Evolutionary conservation across 2,888 invertebrate genomes (phyloP), one percentile per base, ranked within the genome.

Genomic region (Trachelus tabidus): DNA sequence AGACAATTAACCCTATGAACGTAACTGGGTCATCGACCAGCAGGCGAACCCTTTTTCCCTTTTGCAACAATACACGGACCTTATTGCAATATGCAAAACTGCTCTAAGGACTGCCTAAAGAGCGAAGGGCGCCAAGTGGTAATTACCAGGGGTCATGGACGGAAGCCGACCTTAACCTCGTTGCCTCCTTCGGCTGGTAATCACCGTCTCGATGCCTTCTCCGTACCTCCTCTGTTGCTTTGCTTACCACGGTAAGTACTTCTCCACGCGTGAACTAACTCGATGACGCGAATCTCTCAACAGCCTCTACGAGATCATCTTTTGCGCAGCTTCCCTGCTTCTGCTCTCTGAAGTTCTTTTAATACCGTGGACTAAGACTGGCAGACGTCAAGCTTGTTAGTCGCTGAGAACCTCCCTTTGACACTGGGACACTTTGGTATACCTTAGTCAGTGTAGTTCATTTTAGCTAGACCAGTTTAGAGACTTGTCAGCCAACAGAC

Each of bases 111-210:
- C 31, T 33, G 71, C 34, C 79, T 73, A 73, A 74, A 80, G 80
- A 79, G 80, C 79, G 76, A 79, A 82, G 83, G 85, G 82, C 79
- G 80, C 76, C 79, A 79, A 83, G 83, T 83, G 81, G 83, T 84
- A 84, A 87, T 88, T 85, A 79, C 78, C 84, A 79, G 15, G 81
- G 85, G 85, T 87, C 85, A 84, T 81, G 83, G 83, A 82, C 83
- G 73, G 81, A 75, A 74, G 73, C 76, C 77, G 83, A 83, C 85
- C 85, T 86, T 87, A 82, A 86, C 87, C 86, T 80, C 81, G 80
- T 88, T 85, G 83, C 84, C 83, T 84, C 81, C 73, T 79, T 69
- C 34, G 33, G 33, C 31, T 73, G 69, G 76, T 76, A 76, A 75
- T 75, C 76, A 77, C 75, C 71, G 56, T 56, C 40, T 56, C 23